Percentiles rank a stretch among this genome's conserved stretches.
phyloP scores from a whole-genome alignment of 2,113 vertebrate species.

The Paracanthobrama guichenoti region DNA sequence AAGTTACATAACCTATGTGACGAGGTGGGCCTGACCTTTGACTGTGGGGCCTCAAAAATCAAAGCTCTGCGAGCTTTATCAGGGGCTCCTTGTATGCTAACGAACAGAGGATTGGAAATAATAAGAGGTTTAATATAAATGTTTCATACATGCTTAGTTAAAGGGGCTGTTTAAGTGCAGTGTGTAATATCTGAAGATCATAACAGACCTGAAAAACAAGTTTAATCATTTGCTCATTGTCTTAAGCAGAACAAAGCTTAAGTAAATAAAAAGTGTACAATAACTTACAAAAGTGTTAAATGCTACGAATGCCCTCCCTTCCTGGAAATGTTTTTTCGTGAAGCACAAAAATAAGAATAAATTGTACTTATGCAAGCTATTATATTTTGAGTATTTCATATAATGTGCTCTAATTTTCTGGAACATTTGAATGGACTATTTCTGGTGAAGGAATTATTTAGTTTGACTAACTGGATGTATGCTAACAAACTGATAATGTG shows the following conservation, averaged over 20 bases:
- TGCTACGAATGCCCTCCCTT: background rate
- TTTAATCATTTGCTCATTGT: background rate
- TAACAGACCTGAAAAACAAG: too few species aligned
- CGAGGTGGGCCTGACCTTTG: conserved; percentile 20
- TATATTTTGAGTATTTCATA: background rate
- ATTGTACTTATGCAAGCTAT: background rate
- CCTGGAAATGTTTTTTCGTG: background rate
- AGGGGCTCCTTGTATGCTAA: background rate
- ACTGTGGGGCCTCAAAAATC: background rate
- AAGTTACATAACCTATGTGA: conserved; percentile 6
- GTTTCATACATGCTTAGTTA: background rate
- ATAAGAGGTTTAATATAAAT: background rate
- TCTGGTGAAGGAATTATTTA: background rate
- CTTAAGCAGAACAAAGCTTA: background rate
- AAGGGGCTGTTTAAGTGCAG: background rate
- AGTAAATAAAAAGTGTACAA: background rate
- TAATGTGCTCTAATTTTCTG: background rate
- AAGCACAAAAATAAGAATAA: background rate
- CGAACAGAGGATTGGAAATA: background rate
- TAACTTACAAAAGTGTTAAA: background rate
- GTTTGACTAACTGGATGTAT: background rate
- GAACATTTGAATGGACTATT: background rate
- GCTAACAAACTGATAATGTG: background rate
- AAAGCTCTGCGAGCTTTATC: background rate
- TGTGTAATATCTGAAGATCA: background rate